Percentiles rank a stretch among this genome's conserved stretches.
phyloP scores from a whole-genome alignment of 2,888 invertebrate species.

The Lymantria monacha region DNA sequence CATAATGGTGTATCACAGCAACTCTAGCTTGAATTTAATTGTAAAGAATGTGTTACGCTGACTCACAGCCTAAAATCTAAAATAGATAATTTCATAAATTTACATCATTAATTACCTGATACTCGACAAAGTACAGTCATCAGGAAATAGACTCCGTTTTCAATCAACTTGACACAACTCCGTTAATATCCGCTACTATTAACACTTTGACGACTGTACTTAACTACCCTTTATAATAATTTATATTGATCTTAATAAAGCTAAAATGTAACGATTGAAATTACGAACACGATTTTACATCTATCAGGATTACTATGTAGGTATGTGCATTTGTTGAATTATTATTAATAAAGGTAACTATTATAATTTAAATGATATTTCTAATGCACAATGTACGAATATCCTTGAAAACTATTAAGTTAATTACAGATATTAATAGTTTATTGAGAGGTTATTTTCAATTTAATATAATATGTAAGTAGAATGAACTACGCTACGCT shows the following conservation, averaged over 20 bases:
- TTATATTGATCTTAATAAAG: conserved; percentile 43
- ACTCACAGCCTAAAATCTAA: conserved; percentile 78
- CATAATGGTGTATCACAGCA: conserved; percentile 80
- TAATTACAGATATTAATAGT: conserved; percentile 29
- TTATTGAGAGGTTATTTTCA: conserved; percentile 25
- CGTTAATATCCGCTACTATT: conserved; percentile 13
- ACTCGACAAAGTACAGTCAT: conserved; percentile 46
- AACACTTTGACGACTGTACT: conserved; percentile 31
- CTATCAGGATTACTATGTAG: conserved; percentile 52
- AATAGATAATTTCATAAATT: conserved; percentile 58
- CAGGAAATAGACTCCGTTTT: conserved; percentile 10
- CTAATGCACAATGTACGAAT: conserved; percentile 50
- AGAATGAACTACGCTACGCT: conserved; percentile 31
- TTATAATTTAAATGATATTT: conserved; percentile 31
- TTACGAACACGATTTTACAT: conserved; percentile 66
- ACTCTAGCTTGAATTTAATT: conserved; percentile 79
- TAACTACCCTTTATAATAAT: conserved; percentile 17
- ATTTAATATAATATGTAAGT: conserved; percentile 20
- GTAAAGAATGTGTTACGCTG: conserved; percentile 75
- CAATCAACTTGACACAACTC: neutral
- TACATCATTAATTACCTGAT: conserved; percentile 59
- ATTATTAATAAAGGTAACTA: conserved; percentile 46
- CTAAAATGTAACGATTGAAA: conserved; percentile 63
- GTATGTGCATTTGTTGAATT: conserved; percentile 58
- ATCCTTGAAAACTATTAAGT: conserved; percentile 47